Evolutionary conservation across 2,113 vertebrate genomes (phyloP).

Genomic region (Psettodes erumei): DNA sequence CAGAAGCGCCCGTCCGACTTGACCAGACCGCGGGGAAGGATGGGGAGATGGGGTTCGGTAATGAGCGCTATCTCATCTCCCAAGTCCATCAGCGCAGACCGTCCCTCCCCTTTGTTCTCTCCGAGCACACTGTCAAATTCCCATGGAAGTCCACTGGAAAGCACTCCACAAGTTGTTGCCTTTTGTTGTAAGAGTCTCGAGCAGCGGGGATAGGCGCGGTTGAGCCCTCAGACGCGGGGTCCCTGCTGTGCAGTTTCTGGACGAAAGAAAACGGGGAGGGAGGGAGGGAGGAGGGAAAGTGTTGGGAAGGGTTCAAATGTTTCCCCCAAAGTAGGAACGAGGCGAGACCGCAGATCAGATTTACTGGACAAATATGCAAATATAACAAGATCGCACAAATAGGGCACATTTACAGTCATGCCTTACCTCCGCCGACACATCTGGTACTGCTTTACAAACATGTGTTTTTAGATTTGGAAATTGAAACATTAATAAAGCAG

Average conservation of each 20-base stretch:
- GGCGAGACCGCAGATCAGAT: slow-evolving; percentile 49
- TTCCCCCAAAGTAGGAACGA: slow-evolving; percentile 42
- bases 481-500: slow-evolving; percentile 37
- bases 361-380: slow-evolving; percentile 52
- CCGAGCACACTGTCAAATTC: slow-evolving; percentile 46
- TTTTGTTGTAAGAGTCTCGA: slow-evolving; percentile 55
- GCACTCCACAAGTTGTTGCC: slow-evolving; percentile 53
- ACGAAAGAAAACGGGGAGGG: slow-evolving; percentile 50
- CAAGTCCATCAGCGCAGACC: slow-evolving; percentile 68
- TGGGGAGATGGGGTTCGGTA: slow-evolving; percentile 53
- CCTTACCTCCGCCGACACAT: slow-evolving; percentile 30
- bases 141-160: slow-evolving; percentile 37
- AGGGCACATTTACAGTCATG: slow-evolving; percentile 12
- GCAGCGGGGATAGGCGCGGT: slow-evolving; percentile 1
- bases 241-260: slow-evolving; percentile 74
- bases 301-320: slow-evolving; percentile 62
- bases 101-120: slow-evolving; percentile 73
- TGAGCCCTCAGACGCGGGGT: slow-evolving; percentile 51
- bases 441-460: slow-evolving; percentile 41
- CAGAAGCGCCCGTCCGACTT: slow-evolving; percentile 16
- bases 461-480: slow-evolving; percentile 29
- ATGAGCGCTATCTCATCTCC: slow-evolving; percentile 72
- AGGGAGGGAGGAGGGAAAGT: slow-evolving; percentile 25
- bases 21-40: slow-evolving; percentile 43
- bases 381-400: slow-evolving; percentile 36